phyloP scores from a whole-genome alignment of 2,113 vertebrate genomes.

The Lamprotornis superbus region DNA sequence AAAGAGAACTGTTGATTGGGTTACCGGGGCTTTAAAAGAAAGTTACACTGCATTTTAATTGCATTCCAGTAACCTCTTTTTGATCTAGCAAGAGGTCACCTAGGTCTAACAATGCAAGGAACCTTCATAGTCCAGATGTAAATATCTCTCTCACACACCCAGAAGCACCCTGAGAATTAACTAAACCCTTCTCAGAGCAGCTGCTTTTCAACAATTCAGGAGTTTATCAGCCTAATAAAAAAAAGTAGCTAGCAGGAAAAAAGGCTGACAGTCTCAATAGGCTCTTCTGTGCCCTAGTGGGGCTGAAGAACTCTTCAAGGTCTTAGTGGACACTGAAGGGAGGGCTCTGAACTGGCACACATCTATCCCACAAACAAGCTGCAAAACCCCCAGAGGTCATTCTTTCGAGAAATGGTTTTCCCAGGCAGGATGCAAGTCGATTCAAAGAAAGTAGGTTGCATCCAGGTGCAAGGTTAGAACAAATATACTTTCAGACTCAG shows the following conservation, averaged over 20 bases:
- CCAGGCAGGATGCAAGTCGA: constrained; percentile 56
- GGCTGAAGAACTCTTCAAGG: constrained; percentile 73
- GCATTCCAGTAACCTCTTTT: constrained; percentile 60
- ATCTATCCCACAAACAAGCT: constrained; percentile 59
- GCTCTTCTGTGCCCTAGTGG: constrained; percentile 51
- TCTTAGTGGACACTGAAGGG: constrained; percentile 44
- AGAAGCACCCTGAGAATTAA: constrained; percentile 58
- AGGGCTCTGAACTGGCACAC: constrained; percentile 43
- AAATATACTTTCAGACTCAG: constrained; percentile 39
- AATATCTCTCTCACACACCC: constrained; percentile 40
- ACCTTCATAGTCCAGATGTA: constrained; percentile 42
- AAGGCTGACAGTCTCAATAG: constrained; percentile 67
- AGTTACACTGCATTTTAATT: constrained; percentile 56
- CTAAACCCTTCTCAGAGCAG: constrained; percentile 67
- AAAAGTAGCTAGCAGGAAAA: constrained; percentile 60
- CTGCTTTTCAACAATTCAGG: constrained; percentile 73
- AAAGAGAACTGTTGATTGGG: constrained; percentile 14
- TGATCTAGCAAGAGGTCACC: constrained; percentile 59
- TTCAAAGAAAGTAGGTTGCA: constrained; percentile 48
- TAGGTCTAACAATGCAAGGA: constrained; percentile 45
- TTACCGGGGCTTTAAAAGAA: constrained; percentile 27
- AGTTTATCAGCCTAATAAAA: constrained; percentile 72
- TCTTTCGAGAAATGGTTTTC: constrained; percentile 70
- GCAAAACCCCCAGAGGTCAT: constrained; percentile 35
- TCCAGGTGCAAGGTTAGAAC: constrained; percentile 63